Percentiles rank a stretch among this genome's conserved stretches.
Conservation (phyloP, 2,888 invertebrate species). For the Colostygia pectinataria region DNA sequence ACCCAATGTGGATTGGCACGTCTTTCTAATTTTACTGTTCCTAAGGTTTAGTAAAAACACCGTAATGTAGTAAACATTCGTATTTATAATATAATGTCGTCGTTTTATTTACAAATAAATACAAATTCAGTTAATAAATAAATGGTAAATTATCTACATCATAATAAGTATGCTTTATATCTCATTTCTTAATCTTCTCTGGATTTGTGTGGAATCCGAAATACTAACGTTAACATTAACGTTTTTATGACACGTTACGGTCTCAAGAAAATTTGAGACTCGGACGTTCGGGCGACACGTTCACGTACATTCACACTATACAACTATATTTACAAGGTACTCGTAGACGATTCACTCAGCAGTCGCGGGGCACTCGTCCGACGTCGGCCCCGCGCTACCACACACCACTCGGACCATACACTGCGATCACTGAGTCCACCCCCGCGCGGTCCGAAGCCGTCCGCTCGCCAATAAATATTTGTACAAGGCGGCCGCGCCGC, state of each 20-base stretch:
- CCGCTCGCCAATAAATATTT: constrained; percentile 81
- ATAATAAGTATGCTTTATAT: constrained; percentile 82
- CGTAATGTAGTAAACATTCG: constrained; percentile 82
- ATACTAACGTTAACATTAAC: constrained; percentile 79
- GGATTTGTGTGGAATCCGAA: constrained; percentile 78
- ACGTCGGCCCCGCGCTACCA: constrained; percentile 62
- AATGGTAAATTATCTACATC: constrained; percentile 84
- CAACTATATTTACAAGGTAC: constrained; percentile 82
- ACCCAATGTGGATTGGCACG: no score
- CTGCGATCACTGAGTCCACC: constrained; percentile 70
- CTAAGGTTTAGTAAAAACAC: constrained; percentile 68
- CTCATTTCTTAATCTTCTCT: constrained; percentile 82
- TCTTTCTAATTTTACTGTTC: no score
- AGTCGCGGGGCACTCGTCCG: constrained; percentile 66
- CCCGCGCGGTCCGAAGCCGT: constrained; percentile 70
- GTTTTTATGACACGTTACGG: constrained; percentile 80
- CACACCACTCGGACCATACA: constrained; percentile 67
- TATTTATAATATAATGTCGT: constrained; percentile 82
- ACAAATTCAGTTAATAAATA: constrained; percentile 84
- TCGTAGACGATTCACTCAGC: constrained; percentile 72
- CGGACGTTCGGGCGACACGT: constrained; percentile 82
- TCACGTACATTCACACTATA: constrained; percentile 83
- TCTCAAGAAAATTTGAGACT: constrained; percentile 83
- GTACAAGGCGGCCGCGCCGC: constrained; percentile 82
- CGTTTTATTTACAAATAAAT: constrained; percentile 84